Evolutionary conservation across 2,888 invertebrate genomes (phyloP), one percentile per base, ranked within the genome.

Genomic region (Doris montereyensis): DNA sequence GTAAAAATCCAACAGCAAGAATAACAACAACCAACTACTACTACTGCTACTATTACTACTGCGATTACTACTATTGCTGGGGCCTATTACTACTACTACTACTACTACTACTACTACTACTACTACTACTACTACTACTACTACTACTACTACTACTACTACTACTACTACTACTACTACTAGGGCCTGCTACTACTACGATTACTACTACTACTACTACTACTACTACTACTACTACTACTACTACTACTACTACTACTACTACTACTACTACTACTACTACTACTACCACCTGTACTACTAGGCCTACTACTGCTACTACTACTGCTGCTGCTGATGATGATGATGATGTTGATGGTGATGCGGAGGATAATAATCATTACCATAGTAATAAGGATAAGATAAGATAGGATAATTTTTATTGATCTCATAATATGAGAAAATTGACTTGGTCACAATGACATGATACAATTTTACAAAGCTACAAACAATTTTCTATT

Each of bases 221-320:
- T 24, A n/a, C 62, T 62, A 62, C 62, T 62, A 62, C 62, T 62
- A 62, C 62, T 62, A 62, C 62, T 62, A 62, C 62, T 62, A 62
- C 62, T 62, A 62, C 62, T 62, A 62, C 62, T 62, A 62, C 62
- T 62, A 62, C 62, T 62, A 62, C 62, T 62, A 62, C 62, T 62
- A 62, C 62, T 62, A 62, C 62, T 62, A 62, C 62, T 62, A 62
- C 62, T 62, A 62, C 62, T 62, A 62, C 62, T 62, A 62, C 62
- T 62, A 62, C 62, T 62, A 62, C 62, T 62, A 62, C 62, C 21
- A 62, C 62, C 21, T 13, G 13, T 62, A 62, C 62, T 62, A 62
- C 62, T 62, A 62, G 13, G 5, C 5, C 62, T 62, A 62, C 62
- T 62, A 62, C 62, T 62, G 21, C 62, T 62, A 62, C 62, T 62